Conservation (phyloP, 2,797 vertebrate genomes). For the Xenops minutus region DNA sequence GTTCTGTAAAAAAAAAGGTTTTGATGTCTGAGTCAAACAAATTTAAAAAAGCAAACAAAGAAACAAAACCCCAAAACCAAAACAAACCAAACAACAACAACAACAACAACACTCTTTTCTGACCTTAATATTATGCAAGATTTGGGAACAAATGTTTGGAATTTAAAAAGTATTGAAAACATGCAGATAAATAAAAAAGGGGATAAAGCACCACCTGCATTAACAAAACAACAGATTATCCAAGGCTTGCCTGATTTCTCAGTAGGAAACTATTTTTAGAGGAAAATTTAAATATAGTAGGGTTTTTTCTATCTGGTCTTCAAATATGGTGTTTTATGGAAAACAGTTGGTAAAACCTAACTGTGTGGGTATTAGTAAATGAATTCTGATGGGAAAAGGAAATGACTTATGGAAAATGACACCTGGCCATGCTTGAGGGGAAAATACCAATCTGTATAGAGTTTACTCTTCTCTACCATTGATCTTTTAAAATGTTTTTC, state of each 20-base stretch:
- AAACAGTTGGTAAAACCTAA: background rate
- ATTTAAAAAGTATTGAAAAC: background rate
- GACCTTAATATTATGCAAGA: background rate
- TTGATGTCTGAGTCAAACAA: background rate
- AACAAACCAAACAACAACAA: background rate
- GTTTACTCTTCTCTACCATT: background rate
- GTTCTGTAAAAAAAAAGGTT: background rate
- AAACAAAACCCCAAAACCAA: no score
- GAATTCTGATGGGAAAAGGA: background rate
- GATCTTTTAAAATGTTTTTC: slow-evolving; percentile 2
- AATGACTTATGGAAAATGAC: slow-evolving; percentile 6
- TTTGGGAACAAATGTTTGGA: background rate
- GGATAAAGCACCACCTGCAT: background rate
- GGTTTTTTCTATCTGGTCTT: background rate
- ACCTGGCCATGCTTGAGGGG: background rate
- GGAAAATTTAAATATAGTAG: background rate
- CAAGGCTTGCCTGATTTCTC: background rate
- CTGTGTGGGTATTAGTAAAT: background rate
- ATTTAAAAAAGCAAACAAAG: no score
- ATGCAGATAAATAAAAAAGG: background rate
- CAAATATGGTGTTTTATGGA: background rate
- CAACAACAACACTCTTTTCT: background rate
- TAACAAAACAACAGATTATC: background rate
- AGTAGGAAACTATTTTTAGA: background rate
- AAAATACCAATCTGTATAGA: background rate